Evolutionary conservation across 2,113 vertebrate genomes (phyloP).

Genomic region (Opisthocomus hoazin): DNA sequence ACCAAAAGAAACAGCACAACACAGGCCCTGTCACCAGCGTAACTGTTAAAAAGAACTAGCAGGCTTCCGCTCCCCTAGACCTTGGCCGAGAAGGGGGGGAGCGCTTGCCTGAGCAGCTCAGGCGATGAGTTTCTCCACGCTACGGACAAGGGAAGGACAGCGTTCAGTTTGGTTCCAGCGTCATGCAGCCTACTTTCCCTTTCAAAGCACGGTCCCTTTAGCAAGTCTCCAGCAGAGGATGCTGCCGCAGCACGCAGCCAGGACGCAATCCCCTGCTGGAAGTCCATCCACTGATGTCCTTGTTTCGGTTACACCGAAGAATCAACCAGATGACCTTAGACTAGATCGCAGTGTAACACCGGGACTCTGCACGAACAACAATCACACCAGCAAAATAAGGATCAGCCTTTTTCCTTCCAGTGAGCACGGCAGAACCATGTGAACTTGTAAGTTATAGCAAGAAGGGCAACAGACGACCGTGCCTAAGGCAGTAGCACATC

Average conservation of each 20-base stretch:
- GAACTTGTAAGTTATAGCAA: not conserved
- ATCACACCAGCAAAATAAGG: not conserved
- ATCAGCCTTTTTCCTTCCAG: not conserved
- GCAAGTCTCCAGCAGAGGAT: constrained; percentile 14
- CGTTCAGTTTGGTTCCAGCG: not conserved
- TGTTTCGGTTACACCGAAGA: not conserved
- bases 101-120: not conserved
- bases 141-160: not conserved
- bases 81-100: not conserved
- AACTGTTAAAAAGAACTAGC: not conserved
- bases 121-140: not conserved
- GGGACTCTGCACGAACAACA: not conserved
- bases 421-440: not conserved
- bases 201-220: not conserved
- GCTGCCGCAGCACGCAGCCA: not conserved
- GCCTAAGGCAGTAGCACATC: not conserved
- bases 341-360: not conserved
- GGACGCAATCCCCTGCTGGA: not conserved
- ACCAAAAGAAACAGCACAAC: not conserved
- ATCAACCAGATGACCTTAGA: not conserved
- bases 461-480: not conserved
- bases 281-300: not conserved
- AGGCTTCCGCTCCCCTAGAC: not conserved
- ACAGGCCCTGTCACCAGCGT: not conserved
- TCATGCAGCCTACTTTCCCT: not conserved